Percentiles rank a stretch among this genome's conserved stretches.
Evolutionary conservation across 2,888 invertebrate species (phyloP).

Genomic region (Epinotia bilunana): DNA sequence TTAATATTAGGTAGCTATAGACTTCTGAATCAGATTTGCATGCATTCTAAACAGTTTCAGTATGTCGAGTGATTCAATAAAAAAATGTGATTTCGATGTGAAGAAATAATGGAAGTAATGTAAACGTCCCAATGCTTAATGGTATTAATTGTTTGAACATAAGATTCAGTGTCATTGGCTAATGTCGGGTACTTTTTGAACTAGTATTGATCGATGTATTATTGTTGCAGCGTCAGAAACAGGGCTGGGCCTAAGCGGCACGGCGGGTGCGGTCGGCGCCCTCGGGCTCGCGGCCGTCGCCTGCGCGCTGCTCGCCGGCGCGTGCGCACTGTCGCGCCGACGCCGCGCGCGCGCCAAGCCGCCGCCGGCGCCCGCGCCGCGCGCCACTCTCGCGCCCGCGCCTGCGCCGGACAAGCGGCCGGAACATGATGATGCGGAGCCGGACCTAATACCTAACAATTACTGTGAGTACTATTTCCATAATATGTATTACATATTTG

Average conservation of each 20-base stretch:
- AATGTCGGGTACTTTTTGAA: too few species aligned
- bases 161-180: too few species aligned
- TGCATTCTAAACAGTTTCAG: neutral
- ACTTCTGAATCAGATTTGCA: neutral
- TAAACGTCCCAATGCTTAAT: too few species aligned
- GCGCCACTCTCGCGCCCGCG: slow-evolving; percentile 47
- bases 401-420: slow-evolving; percentile 50
- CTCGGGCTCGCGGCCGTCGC: slow-evolving; percentile 65
- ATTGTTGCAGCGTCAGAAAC: slow-evolving; percentile 65
- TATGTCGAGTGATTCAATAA: neutral
- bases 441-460: slow-evolving; percentile 79
- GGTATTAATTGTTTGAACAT: too few species aligned
- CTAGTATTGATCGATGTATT: slow-evolving; percentile 2
- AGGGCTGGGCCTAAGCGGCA: slow-evolving; percentile 68
- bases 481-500: neutral
- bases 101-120: too few species aligned
- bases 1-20: neutral
- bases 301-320: slow-evolving; percentile 58
- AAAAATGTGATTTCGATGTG: too few species aligned
- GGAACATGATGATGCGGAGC: slow-evolving; percentile 76
- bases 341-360: slow-evolving; percentile 59
- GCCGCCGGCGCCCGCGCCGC: slow-evolving; percentile 57
- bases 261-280: slow-evolving; percentile 67
- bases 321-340: slow-evolving; percentile 33
- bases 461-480: slow-evolving; percentile 66